These are phyloP conservation scores for Mactromeris polynyma DNA, from an alignment of 2,888 invertebrate species.

Conservation along the genomic window DNA sequence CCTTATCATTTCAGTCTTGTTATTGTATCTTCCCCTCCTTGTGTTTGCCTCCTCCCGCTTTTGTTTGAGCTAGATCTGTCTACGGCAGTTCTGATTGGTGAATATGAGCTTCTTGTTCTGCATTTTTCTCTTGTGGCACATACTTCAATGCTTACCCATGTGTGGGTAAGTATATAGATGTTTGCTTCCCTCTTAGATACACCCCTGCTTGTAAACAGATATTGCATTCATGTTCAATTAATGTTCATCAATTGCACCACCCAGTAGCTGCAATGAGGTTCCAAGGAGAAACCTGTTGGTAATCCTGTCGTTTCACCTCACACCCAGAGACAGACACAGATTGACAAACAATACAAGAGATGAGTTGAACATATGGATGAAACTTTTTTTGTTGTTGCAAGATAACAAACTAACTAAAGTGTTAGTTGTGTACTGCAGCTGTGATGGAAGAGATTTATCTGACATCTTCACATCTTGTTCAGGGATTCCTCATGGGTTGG, in stretches of 20 bases:
- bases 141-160: too few species aligned
- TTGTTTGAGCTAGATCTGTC: too few species aligned
- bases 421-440: not conserved
- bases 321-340: constrained; percentile 19
- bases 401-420: not conserved
- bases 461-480: not conserved
- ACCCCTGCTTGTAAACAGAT: not conserved
- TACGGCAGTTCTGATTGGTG: too few species aligned
- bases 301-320: constrained; percentile 7
- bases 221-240: not conserved
- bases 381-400: not conserved
- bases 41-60: too few species aligned
- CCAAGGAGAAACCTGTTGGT: not conserved
- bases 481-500: not conserved
- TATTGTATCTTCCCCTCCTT: too few species aligned
- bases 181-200: not conserved
- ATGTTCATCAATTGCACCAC: constrained; percentile 26
- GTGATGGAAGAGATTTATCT: not conserved
- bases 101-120: too few species aligned
- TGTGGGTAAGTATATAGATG: not conserved
- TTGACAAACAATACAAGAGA: constrained; percentile 34
- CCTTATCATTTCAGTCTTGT: too few species aligned
- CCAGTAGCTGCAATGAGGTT: constrained; percentile 15
- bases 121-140: too few species aligned
- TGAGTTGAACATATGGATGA: constrained; percentile 34